Percentiles rank a stretch among this genome's conserved stretches.
Evolutionary conservation across 2,113 vertebrate species (phyloP).

Genomic region (Lophochroa leadbeateri): DNA sequence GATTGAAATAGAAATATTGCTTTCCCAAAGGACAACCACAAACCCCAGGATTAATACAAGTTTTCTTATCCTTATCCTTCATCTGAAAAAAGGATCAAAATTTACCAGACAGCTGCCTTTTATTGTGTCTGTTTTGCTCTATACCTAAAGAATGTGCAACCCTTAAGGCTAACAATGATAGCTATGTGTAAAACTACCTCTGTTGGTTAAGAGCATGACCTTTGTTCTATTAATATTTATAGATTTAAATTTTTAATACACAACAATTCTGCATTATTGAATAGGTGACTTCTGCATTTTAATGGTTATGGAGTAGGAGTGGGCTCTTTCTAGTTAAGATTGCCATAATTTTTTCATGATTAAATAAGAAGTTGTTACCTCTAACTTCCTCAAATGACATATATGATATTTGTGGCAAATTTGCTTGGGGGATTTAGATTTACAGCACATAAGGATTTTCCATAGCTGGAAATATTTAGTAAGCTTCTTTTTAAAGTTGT

Average conservation of each 20-base stretch:
- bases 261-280: conserved; percentile 66
- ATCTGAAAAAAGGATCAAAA: background rate
- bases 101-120: conserved; percentile 3
- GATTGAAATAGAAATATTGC: background rate
- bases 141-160: background rate
- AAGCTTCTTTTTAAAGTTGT: background rate
- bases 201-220: conserved; percentile 37
- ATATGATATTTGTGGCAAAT: background rate
- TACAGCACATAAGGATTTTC: background rate
- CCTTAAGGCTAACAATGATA: conserved; percentile 12
- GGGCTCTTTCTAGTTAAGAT: conserved; percentile 29
- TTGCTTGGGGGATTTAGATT: background rate
- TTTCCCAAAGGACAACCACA: background rate
- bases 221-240: conserved; percentile 62
- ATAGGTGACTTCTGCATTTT: conserved; percentile 54
- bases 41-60: background rate
- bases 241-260: conserved; percentile 66
- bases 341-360: conserved; percentile 33
- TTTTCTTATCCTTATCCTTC: background rate
- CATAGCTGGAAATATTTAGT: background rate
- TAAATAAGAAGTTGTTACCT: conserved; percentile 42
- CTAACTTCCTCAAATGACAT: conserved; percentile 26
- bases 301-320: conserved; percentile 29
- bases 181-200: background rate
- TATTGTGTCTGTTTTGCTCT: background rate